Base-by-base conservation (phyloP, 2,113 vertebrate genomes). In the Zosterops pallidus region DNA sequence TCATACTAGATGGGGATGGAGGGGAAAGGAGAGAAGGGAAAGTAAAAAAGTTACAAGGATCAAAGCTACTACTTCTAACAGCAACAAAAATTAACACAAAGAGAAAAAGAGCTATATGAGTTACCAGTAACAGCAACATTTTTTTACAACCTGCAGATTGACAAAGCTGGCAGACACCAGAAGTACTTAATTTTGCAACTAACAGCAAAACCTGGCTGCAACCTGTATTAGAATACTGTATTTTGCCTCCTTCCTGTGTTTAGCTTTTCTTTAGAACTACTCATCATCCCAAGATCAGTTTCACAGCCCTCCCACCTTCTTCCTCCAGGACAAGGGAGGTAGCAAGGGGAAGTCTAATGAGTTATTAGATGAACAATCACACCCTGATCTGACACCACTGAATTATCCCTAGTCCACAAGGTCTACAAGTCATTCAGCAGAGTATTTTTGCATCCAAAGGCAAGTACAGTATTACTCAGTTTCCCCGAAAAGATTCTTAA, bases 1-100 rank as follows among this genome's bases (percentile, higher is more conserved):
- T 99, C 99, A 98, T 99, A 99, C 99, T 99, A 97, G 64, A 55
- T 11, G 0, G 7, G 7, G 11, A 11, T 47, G 17, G 33, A 75
- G 12, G 9, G 4, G 9, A 74, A 78, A 83, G 28, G 5, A 50
- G 16, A 96, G 57, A 49, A 28, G 93, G 55, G 11, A 16, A 41
- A 59, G 26, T 6, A 3, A 44, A 64, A 47, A 65, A 49, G 3
- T 57, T 74, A 8, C 11, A 92, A 42, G 19, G 29, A 67, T 44
- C 20, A 79, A 4, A 95, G 44, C 14, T 12, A 6, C 26, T 64
- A 70, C 8, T 35, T 87, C 6, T 44, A 50, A 52, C 2, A 76
- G 33, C 15, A 71, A 57, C 5, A 3, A 10, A 65, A 37, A 11
- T 69, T 68, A 81, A 81, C 17, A 63, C 3, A 29, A 39, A 41